phyloP scores from a whole-genome alignment of 1,140 invertebrate genomes.

The Frieseomelitta varia region DNA sequence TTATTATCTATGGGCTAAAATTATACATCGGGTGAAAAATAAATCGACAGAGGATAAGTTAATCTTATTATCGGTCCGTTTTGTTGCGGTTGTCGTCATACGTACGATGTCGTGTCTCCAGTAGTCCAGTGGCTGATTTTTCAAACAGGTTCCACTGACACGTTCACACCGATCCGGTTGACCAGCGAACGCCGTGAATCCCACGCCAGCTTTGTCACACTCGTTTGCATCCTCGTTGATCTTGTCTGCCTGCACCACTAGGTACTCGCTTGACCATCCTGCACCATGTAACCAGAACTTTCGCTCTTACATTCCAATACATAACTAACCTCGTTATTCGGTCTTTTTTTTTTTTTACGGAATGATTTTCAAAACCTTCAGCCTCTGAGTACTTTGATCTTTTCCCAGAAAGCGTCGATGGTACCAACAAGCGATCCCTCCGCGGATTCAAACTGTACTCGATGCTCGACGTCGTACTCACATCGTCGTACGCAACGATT shows the following conservation, averaged over 20 bases:
- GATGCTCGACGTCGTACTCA: constrained; percentile 21
- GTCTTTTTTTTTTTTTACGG: neutral
- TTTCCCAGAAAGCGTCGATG: constrained; percentile 60
- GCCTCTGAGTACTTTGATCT: constrained; percentile 36
- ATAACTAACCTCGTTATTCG: neutral
- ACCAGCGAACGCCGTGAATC: constrained; percentile 80
- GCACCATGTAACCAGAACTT: neutral
- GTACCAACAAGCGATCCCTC: constrained; percentile 71
- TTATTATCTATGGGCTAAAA: too few species aligned
- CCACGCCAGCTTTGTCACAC: constrained; percentile 82
- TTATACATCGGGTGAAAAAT: neutral
- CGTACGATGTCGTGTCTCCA: constrained; percentile 79
- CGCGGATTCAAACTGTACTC: constrained; percentile 59
- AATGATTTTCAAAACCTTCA: constrained; percentile 51
- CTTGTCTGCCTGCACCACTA: constrained; percentile 75
- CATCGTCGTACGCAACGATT: constrained; percentile 62
- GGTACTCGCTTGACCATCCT: constrained; percentile 78
- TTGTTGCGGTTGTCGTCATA: constrained; percentile 45
- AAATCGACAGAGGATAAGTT: constrained; percentile 12
- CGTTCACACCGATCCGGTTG: constrained; percentile 79
- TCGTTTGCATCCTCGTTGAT: constrained; percentile 77
- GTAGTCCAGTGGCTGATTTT: constrained; percentile 80
- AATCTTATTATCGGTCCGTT: constrained; percentile 40
- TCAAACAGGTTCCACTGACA: constrained; percentile 78
- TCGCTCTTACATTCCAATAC: neutral